phyloP scores from a whole-genome alignment of 2,797 vertebrate species.

The Bradypodion ventrale region DNA sequence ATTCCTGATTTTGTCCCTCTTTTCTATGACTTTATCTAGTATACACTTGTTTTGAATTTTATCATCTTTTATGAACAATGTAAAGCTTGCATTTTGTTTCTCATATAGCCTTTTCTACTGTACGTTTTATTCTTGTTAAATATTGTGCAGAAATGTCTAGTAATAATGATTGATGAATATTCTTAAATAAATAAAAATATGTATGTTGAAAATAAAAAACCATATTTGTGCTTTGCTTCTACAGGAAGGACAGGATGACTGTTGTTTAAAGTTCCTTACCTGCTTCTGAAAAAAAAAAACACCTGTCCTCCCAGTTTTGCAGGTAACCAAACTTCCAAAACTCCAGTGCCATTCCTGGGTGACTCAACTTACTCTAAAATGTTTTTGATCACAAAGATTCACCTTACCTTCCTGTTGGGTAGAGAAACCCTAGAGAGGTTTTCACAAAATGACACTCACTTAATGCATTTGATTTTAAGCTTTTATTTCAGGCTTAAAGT shows the following conservation, averaged over 20 bases:
- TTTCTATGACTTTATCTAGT: too few relatives aligned
- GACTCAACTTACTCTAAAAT: background rate
- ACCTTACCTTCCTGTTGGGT: background rate
- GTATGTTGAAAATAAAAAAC: background rate
- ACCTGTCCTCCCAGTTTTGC: background rate
- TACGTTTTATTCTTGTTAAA: too few relatives aligned
- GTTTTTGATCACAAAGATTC: background rate
- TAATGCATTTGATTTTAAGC: slow-evolving; percentile 1
- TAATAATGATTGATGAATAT: too few relatives aligned
- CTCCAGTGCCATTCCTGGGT: background rate
- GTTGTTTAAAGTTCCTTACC: background rate
- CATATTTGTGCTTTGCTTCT: background rate
- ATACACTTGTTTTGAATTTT: background rate
- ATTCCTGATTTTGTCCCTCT: too few relatives aligned
- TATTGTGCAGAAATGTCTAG: too few relatives aligned
- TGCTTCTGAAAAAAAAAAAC: background rate
- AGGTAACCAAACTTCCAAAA: background rate
- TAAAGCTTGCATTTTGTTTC: too few relatives aligned
- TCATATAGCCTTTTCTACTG: too few relatives aligned
- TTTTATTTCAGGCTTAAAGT: slow-evolving; percentile 74
- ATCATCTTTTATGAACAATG: too few relatives aligned
- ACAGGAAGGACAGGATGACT: background rate
- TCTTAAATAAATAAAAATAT: too few relatives aligned
- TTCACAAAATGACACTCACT: background rate
- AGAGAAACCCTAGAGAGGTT: background rate